A percentile compares a stretch with the other conserved stretches of the same genome.
Evolutionary conservation across 64 coral and sea anemone species (phyloP).

Genomic region (Montipora cactus): DNA sequence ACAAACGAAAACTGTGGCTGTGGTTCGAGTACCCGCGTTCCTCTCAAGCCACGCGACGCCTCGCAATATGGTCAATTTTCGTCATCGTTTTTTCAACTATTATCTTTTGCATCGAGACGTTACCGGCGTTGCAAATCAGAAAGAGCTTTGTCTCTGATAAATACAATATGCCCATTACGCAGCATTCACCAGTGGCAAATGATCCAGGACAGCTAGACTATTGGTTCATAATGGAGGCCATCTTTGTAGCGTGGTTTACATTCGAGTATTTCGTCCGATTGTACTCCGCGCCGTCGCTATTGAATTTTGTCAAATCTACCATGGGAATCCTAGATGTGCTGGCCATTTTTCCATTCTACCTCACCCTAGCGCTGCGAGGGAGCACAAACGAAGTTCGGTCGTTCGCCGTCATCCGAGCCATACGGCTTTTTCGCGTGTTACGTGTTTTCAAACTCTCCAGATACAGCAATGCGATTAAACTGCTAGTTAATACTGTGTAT

Average conservation of each 20-base stretch:
- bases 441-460: conserved; percentile 90
- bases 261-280: conserved; percentile 85
- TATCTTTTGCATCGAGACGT: conserved; percentile 88
- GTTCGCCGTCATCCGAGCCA: conserved; percentile 81
- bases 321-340: conserved; percentile 88
- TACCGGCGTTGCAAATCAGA: conserved; percentile 26
- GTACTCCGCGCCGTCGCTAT: conserved; percentile 71
- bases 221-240: conserved; percentile 79
- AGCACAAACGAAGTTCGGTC: conserved; percentile 52
- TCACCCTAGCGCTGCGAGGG: conserved; percentile 72
- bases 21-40: conserved; percentile 88
- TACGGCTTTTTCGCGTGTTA: conserved; percentile 83
- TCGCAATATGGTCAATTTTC: conserved; percentile 78
- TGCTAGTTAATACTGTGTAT: conserved; percentile 78
- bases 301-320: conserved; percentile 84
- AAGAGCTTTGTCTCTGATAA: neutral
- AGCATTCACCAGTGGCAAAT: neutral
- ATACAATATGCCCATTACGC: neutral
- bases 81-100: conserved; percentile 85
- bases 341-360: conserved; percentile 89
- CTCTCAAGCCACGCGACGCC: conserved; percentile 51
- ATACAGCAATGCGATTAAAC: conserved; percentile 81
- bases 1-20: conserved; percentile 83
- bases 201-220: neutral
- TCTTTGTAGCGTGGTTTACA: conserved; percentile 93